phyloP scores from a whole-genome alignment of 2,797 vertebrate species.

The Brachyalestes nurse region DNA sequence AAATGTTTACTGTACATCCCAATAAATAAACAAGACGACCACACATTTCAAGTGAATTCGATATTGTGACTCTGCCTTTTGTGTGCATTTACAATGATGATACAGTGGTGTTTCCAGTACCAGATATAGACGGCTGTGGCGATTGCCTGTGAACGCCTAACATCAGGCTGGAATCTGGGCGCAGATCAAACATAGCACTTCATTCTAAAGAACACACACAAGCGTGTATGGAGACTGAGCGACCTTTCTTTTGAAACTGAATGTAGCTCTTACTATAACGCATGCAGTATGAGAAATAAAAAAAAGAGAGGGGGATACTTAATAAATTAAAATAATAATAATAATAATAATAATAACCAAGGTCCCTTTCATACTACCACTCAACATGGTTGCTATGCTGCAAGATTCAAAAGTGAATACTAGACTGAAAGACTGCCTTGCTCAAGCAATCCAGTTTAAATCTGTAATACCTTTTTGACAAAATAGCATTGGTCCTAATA shows the following conservation, averaged over 20 bases:
- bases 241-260: slow-evolving; percentile 3
- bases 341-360: neutral
- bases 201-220: neutral
- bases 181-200: slow-evolving; percentile 13
- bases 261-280: slow-evolving; percentile 24
- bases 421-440: neutral
- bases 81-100: slow-evolving; percentile 72
- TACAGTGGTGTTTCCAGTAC: slow-evolving; percentile 63
- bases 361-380: slow-evolving; percentile 23
- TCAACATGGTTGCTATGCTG: neutral
- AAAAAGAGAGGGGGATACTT: slow-evolving; percentile 54
- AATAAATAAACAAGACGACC: slow-evolving; percentile 76
- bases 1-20: slow-evolving; percentile 74
- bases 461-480: slow-evolving; percentile 3
- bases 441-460: slow-evolving; percentile 9
- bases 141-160: slow-evolving; percentile 64
- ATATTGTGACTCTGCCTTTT: slow-evolving; percentile 65
- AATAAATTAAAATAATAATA: slow-evolving; percentile 11
- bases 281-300: slow-evolving; percentile 44
- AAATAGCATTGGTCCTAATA: slow-evolving; percentile 1
- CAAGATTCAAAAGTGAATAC: neutral
- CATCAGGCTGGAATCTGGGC: slow-evolving; percentile 63
- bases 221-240: slow-evolving; percentile 6
- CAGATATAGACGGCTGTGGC: slow-evolving; percentile 64
- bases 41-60: slow-evolving; percentile 69